A percentile compares a stretch with the other conserved stretches of the same genome.
Conservation (phyloP, 2,113 vertebrate genomes). For the Zapornia atra region DNA sequence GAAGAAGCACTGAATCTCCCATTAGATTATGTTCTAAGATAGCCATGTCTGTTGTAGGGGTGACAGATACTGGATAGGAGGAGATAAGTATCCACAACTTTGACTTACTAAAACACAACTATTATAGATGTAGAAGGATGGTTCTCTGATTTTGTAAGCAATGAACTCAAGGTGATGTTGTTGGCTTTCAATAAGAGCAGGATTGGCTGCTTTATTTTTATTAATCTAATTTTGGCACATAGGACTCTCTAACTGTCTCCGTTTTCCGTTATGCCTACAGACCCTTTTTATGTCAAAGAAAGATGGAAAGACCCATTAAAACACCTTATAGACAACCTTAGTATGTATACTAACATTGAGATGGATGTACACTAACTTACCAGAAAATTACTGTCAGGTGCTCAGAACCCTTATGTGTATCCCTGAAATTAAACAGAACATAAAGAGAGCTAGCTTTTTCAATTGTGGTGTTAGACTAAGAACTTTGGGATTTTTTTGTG, state of each 20-base stretch:
- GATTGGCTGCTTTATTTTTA: not conserved
- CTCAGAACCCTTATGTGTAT: not conserved
- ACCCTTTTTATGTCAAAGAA: not conserved
- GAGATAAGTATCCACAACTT: not conserved
- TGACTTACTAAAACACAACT: not conserved
- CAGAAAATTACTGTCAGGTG: not conserved
- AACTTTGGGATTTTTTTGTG: not conserved
- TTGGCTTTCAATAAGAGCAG: not conserved
- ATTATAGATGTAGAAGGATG: not conserved
- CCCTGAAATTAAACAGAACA: not conserved
- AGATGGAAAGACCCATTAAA: not conserved
- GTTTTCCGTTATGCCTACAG: not conserved
- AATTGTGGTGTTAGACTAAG: not conserved
- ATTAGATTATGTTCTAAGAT: not conserved
- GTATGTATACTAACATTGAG: not conserved
- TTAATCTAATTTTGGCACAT: not conserved
- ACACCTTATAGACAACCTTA: not conserved
- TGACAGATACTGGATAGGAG: not conserved
- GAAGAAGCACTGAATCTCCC: not conserved
- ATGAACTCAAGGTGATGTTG: not conserved
- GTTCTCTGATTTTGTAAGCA: not conserved
- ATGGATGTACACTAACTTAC: not conserved
- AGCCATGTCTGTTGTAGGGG: not conserved
- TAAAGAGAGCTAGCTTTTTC: not conserved
- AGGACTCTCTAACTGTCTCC: not conserved